Evolutionary conservation across 1,140 invertebrate species (phyloP).

Genomic region (Drosophila nigromelanica): DNA sequence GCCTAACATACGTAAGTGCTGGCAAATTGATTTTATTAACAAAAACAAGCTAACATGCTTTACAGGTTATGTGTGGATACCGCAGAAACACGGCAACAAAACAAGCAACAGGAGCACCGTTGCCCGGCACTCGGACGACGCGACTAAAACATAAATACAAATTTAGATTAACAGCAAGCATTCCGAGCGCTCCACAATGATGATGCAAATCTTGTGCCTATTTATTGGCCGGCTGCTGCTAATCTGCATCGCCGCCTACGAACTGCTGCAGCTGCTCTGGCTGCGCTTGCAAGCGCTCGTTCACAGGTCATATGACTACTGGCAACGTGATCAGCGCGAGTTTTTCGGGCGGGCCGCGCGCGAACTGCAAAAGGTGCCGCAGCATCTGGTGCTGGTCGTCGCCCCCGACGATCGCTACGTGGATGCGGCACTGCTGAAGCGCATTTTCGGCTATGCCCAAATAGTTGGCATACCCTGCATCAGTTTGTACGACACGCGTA

Average conservation of each 20-base stretch:
- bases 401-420: conserved; percentile 53
- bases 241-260: conserved; percentile 43
- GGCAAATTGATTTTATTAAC: background rate
- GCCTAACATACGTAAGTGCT: conserved; percentile 34
- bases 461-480: conserved; percentile 62
- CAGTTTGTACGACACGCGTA: conserved; percentile 74
- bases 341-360: conserved; percentile 42
- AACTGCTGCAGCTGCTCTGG: conserved; percentile 45
- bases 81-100: conserved; percentile 29
- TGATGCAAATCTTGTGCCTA: conserved; percentile 52
- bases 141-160: conserved; percentile 14
- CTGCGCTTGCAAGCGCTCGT: conserved; percentile 58
- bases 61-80: conserved; percentile 44
- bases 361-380: conserved; percentile 69
- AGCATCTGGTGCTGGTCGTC: conserved; percentile 70
- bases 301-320: conserved; percentile 78
- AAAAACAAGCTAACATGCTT: background rate
- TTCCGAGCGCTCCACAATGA: conserved; percentile 56
- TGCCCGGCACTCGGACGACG: conserved; percentile 27
- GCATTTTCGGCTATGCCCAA: conserved; percentile 66
- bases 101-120: conserved; percentile 48
- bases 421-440: conserved; percentile 46
- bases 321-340: conserved; percentile 57
- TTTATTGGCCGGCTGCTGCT: conserved; percentile 50
- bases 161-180: conserved; percentile 22